phyloP scores from a whole-genome alignment of 1,140 invertebrate species.

The Sycobia sp. region DNA sequence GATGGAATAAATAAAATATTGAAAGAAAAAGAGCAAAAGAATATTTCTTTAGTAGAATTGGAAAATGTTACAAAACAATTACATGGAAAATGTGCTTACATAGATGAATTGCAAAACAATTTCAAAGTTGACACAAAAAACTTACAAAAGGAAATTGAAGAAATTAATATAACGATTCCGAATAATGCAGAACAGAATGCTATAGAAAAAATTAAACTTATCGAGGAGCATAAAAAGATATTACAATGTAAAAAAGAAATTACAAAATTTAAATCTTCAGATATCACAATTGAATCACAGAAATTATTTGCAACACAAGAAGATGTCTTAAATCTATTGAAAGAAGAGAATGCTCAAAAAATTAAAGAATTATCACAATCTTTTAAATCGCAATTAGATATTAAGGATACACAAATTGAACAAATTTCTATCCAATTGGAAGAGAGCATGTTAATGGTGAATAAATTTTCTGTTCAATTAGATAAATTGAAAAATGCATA shows the following conservation, averaged over 20 bases:
- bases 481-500: conserved; percentile 38
- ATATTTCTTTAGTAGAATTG: conserved; percentile 56
- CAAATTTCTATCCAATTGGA: conserved; percentile 54
- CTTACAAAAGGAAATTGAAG: conserved; percentile 55
- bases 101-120: conserved; percentile 51
- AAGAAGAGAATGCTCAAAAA: conserved; percentile 60
- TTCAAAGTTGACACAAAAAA: conserved; percentile 46
- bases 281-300: conserved; percentile 48
- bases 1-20: conserved; percentile 59
- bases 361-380: conserved; percentile 54
- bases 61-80: conserved; percentile 42
- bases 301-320: conserved; percentile 42
- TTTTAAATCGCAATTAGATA: conserved; percentile 61
- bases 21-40: conserved; percentile 62
- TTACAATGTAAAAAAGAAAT: conserved; percentile 49
- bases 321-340: conserved; percentile 43
- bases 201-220: conserved; percentile 40
- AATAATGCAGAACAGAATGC: conserved; percentile 42
- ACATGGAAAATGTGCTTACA: conserved; percentile 43
- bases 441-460: conserved; percentile 58
- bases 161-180: conserved; percentile 51
- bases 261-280: conserved; percentile 42
- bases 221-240: conserved; percentile 43
- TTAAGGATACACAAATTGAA: conserved; percentile 54
- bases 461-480: conserved; percentile 59